These are phyloP conservation scores for Peromyscus californicus DNA, from an alignment of 2,113 vertebrate genomes.

Conservation along the genomic window DNA sequence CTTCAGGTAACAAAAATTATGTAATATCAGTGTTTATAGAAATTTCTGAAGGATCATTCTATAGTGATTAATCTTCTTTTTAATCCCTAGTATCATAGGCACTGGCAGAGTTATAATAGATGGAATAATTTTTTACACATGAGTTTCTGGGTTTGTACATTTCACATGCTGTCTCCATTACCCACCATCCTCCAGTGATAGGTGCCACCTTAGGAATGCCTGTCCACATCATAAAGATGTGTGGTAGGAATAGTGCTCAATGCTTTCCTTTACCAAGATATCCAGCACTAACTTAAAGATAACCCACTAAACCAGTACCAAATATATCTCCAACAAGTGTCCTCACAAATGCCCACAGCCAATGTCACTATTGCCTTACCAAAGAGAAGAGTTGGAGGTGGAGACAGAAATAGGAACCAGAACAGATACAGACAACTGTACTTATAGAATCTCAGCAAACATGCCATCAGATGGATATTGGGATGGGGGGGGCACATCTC, in stretches of 20 bases:
- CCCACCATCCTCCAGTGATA: background rate
- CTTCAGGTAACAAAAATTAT: constrained; percentile 7
- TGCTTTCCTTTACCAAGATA: background rate
- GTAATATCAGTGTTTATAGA: background rate
- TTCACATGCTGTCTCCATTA: background rate
- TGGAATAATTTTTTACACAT: constrained; percentile 8
- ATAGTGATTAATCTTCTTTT: constrained; percentile 45
- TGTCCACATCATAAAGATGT: background rate
- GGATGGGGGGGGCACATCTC: background rate
- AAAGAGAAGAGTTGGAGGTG: background rate
- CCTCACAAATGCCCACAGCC: background rate
- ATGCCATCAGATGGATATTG: background rate
- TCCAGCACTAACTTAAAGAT: background rate
- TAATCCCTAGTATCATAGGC: background rate
- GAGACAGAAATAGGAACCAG: background rate
- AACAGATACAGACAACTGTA: background rate
- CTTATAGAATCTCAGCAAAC: background rate
- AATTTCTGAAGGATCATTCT: background rate
- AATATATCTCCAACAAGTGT: background rate
- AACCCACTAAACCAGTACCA: background rate
- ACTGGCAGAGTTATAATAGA: background rate
- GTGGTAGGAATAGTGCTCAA: background rate
- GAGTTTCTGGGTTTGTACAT: constrained; percentile 3
- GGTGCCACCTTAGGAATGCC: background rate
- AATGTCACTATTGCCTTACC: background rate